Evolutionary conservation across 2,113 vertebrate genomes (phyloP).

Genomic region (Thalassoma bifasciatum): DNA sequence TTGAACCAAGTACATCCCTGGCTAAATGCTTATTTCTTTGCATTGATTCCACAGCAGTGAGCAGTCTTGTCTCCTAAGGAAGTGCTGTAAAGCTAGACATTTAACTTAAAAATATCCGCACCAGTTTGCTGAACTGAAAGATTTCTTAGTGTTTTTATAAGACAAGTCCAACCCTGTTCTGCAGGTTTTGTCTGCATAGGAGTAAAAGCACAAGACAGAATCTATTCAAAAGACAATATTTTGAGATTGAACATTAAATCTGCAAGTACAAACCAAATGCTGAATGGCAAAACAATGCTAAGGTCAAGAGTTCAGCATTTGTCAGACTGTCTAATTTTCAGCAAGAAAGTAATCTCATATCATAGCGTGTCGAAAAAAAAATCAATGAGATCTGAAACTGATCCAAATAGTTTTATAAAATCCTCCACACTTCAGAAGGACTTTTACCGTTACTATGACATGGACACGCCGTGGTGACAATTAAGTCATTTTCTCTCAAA

Average conservation of each 20-base stretch:
- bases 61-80: too few species aligned
- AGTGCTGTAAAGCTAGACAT: too few species aligned
- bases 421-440: background rate
- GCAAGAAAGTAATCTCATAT: background rate
- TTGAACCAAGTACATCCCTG: too few species aligned
- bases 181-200: background rate
- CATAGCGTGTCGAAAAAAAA: background rate
- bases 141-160: conserved; percentile 5
- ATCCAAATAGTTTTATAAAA: background rate
- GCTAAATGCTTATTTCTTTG: background rate
- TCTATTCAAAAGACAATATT: too few species aligned
- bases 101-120: background rate
- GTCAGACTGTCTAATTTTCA: background rate
- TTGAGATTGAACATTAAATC: too few species aligned
- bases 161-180: background rate
- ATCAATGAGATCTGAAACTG: background rate
- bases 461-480: background rate
- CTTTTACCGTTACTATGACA: background rate
- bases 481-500: background rate
- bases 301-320: background rate
- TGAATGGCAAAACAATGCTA: too few species aligned
- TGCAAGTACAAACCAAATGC: too few species aligned
- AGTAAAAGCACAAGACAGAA: background rate
- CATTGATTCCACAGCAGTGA: background rate
- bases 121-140: background rate